These are phyloP conservation scores for Chrysina gloriosa DNA, from an alignment of 2,888 invertebrate species.

Conservation along the genomic window DNA sequence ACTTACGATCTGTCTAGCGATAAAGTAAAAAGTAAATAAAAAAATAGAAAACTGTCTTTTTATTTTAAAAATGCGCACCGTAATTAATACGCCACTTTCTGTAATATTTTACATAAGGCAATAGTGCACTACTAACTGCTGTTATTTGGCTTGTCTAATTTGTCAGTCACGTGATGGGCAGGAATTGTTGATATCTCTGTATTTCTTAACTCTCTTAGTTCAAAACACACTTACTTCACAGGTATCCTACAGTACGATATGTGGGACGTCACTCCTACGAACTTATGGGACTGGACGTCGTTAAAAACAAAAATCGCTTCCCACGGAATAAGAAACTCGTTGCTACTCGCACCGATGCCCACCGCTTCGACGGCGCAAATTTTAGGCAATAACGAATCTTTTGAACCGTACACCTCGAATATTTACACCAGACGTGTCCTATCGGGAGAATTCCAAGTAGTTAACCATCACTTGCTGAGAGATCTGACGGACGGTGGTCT, in stretches of 20 bases:
- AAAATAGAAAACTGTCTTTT: too few species aligned
- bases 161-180: not conserved
- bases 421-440: constrained; percentile 94
- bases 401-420: constrained; percentile 98
- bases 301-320: constrained; percentile 87
- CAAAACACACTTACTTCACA: not conserved
- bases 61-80: too few species aligned
- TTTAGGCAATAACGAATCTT: constrained; percentile 97
- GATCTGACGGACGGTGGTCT: constrained; percentile 91
- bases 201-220: too few species aligned
- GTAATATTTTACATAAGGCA: too few species aligned
- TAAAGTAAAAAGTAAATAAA: too few species aligned
- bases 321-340: constrained; percentile 86
- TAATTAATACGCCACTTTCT: too few species aligned
- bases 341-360: constrained; percentile 95
- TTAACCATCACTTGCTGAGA: constrained; percentile 94
- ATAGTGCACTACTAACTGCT: too few species aligned
- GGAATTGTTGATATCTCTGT: not conserved
- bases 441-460: constrained; percentile 95
- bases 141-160: too few species aligned
- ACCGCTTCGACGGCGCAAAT: constrained; percentile 99
- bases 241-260: constrained; percentile 93
- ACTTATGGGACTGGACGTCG: constrained; percentile 89
- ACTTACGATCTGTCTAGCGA: too few species aligned
- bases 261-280: constrained; percentile 92